A percentile compares a stretch with the other conserved stretches of the same genome.
These are phyloP conservation scores for Ephialtes manifestator DNA, from an alignment of 2,888 invertebrate genomes.

Conservation along the genomic window DNA sequence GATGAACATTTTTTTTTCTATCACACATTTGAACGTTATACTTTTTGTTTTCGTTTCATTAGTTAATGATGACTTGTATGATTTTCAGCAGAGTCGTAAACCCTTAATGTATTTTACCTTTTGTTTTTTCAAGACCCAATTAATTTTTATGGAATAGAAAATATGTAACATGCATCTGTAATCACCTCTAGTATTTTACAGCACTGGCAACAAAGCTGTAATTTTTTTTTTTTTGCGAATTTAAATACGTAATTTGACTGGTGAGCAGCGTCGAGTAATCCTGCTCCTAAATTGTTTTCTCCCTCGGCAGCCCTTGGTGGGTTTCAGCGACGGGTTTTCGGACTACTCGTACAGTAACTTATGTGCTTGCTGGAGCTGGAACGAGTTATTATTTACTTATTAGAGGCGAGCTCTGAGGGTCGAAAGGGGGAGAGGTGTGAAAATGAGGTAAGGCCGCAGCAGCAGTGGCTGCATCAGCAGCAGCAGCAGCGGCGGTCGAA, in stretches of 20 bases:
- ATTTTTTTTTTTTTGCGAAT: not conserved
- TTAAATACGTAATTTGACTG: slow-evolving; percentile 17
- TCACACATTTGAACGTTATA: no score
- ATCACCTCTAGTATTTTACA: not conserved
- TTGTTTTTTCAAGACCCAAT: no score
- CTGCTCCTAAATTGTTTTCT: slow-evolving; percentile 45
- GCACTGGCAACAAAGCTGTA: not conserved
- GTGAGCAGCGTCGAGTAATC: not conserved
- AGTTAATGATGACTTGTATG: no score
- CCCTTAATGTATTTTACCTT: no score
- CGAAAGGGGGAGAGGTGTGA: slow-evolving; percentile 77
- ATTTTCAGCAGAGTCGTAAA: no score
- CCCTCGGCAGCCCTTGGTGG: slow-evolving; percentile 16
- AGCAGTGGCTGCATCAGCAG: slow-evolving; percentile 19
- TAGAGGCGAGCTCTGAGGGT: slow-evolving; percentile 73
- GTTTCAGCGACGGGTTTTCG: slow-evolving; percentile 42
- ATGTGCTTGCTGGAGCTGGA: slow-evolving; percentile 65
- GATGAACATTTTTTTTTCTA: no score
- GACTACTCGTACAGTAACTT: slow-evolving; percentile 63
- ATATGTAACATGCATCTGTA: no score
- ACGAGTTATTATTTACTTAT: slow-evolving; percentile 84
- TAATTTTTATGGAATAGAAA: no score
- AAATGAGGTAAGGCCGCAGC: slow-evolving; percentile 80
- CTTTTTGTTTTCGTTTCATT: no score
- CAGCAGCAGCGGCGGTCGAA: slow-evolving; percentile 23